Evolutionary conservation across 2,888 invertebrate genomes (phyloP), one percentile per base, ranked within the genome.

Genomic region (Agrotis clavis): DNA sequence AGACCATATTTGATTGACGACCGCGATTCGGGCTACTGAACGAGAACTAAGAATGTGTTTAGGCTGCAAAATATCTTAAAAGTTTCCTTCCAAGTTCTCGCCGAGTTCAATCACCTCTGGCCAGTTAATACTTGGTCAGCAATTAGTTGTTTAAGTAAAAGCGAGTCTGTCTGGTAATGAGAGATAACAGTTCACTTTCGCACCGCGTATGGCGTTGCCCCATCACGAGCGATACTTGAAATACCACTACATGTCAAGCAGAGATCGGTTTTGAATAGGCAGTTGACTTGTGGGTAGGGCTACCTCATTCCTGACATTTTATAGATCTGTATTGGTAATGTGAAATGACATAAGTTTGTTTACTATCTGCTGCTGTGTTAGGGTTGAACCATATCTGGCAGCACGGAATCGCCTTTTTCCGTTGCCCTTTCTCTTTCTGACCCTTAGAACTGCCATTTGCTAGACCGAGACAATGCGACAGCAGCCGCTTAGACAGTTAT

Each of bases 71-170:
- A 16, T 57, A 7, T 30, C 51, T 59, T 56, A 25, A 69, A 61
- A 75, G 48, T 65, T 63, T 74, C 21, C 51, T 21, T 18, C 2
- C 14, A 63, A 66, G 25, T 59, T 60, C 7, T 41, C 47, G 53
- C 5, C 30, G n/a, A 41, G 66, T 72, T 68, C 62, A 68, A 54
- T 53, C 45, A 78, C 67, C 68, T 53, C n/a, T 54, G n/a, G 47
- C 47, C 25, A 57, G 66, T 68, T 41, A 41, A 60, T 62, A 47
- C 56, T 53, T 64, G 60, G 35, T 60, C 62, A 57, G 76, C 65
- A 81, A 83, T 79, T 83, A 67, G 65, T 65, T 69, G 74, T 77
- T 82, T 76, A 71, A 82, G 83, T 85, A 83, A 83, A 86, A 86
- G 85, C 77, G 67, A 74, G 74, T 79, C 71, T 74, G 71, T 64